phyloP scores from a whole-genome alignment of 2,888 invertebrate genomes.

The Drosophila ezoana region DNA sequence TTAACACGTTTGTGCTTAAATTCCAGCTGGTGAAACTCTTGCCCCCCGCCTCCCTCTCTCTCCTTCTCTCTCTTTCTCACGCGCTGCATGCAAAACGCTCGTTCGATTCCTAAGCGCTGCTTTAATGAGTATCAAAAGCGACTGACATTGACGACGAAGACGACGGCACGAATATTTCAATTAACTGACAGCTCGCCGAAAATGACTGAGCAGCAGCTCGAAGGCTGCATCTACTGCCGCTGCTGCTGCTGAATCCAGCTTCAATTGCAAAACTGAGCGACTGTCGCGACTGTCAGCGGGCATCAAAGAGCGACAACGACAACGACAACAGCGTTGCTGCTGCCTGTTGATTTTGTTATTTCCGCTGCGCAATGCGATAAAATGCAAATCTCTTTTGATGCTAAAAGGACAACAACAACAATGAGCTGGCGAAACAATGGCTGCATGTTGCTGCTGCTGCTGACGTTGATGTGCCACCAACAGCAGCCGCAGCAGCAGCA shows the following conservation, averaged over 20 bases:
- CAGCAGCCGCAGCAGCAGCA: conserved; percentile 36
- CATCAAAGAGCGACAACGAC: conserved; percentile 58
- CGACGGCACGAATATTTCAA: conserved; percentile 76
- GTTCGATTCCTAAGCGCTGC: conserved; percentile 55
- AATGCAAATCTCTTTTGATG: conserved; percentile 80
- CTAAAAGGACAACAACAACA: conserved; percentile 73
- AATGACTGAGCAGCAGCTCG: conserved; percentile 62
- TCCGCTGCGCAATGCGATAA: conserved; percentile 76
- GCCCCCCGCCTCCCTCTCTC: background rate
- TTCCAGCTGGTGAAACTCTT: conserved; percentile 5
- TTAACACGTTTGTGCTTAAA: conserved; percentile 71
- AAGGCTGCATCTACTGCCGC: background rate
- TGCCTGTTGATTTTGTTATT: conserved; percentile 66
- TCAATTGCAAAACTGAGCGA: conserved; percentile 49
- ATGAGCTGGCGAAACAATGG: conserved; percentile 58
- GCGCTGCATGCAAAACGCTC: conserved; percentile 16
- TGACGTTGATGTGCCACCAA: conserved; percentile 59
- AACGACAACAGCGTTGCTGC: conserved; percentile 39
- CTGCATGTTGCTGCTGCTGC: conserved; percentile 44
- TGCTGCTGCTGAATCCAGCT: background rate
- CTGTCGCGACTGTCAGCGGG: conserved; percentile 62
- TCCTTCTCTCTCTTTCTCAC: background rate
- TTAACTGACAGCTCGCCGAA: conserved; percentile 75
- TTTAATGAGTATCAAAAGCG: conserved; percentile 62
- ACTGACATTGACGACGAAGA: conserved; percentile 46